Conservation (phyloP, 2,113 vertebrate species). For the Notarius quadriscutis region DNA sequence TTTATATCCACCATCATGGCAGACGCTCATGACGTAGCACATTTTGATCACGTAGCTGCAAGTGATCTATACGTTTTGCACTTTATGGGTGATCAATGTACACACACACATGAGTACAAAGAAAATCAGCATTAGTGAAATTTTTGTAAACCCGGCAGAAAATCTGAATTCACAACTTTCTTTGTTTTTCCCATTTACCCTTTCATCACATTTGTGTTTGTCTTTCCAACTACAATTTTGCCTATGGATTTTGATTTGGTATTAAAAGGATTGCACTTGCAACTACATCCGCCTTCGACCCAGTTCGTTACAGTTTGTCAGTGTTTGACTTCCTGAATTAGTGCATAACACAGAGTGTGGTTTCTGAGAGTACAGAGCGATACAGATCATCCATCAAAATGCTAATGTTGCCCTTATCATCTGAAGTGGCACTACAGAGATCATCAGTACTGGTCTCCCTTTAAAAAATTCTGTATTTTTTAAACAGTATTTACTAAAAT, state of each 20-base stretch:
- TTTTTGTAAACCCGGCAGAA: neutral
- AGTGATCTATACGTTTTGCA: no score
- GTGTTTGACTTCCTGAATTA: neutral
- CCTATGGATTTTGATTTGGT: neutral
- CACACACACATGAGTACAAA: neutral
- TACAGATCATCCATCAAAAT: conserved; percentile 10
- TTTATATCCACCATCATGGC: no score
- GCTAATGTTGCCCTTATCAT: neutral
- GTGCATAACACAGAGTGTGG: neutral
- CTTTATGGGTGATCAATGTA: no score
- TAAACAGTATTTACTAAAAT: neutral
- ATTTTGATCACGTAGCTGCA: no score
- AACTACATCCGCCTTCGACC: neutral
- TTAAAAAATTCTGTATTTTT: neutral
- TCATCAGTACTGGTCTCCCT: neutral
- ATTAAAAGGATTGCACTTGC: neutral
- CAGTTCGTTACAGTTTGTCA: neutral
- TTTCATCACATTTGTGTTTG: neutral
- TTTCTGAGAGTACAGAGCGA: neutral
- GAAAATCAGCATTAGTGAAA: neutral
- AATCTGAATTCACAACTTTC: neutral
- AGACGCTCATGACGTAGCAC: no score
- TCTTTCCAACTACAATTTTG: neutral
- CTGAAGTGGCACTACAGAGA: neutral
- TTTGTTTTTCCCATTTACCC: neutral